Percentiles rank a stretch among this genome's conserved stretches.
Conservation (phyloP, 2,113 vertebrate species). For the Regulus satrapa region DNA sequence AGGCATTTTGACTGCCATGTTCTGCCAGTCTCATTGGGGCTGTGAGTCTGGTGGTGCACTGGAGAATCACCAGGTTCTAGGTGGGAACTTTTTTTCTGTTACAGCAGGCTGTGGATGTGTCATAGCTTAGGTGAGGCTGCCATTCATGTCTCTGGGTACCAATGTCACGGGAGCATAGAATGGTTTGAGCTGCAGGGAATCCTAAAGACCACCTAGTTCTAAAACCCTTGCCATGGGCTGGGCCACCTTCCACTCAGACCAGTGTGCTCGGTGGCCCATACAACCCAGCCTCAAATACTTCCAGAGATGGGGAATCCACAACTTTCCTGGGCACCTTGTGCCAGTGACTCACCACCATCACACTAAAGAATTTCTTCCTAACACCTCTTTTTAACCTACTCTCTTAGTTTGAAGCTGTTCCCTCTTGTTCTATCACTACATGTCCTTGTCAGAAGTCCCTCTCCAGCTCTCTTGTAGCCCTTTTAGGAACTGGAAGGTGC, state of each 20-base stretch:
- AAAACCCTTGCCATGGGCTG: background rate
- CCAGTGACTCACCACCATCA: background rate
- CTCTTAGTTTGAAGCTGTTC: background rate
- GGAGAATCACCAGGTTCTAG: background rate
- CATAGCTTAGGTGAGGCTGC: background rate
- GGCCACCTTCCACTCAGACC: background rate
- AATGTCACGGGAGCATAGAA: background rate
- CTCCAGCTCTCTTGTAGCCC: background rate
- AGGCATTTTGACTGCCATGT: background rate
- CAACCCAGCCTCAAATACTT: background rate
- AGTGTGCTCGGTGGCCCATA: background rate
- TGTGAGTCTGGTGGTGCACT: background rate
- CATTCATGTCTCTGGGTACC: accelerated
- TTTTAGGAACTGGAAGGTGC: background rate
- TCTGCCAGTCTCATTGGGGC: background rate
- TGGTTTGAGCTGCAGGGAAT: background rate
- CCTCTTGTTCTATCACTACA: background rate
- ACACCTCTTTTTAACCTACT: background rate
- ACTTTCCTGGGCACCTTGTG: background rate
- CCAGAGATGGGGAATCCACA: background rate
- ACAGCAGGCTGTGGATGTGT: background rate
- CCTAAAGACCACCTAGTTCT: background rate
- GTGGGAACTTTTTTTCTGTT: background rate
- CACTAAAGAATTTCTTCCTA: background rate
- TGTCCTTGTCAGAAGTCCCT: background rate